Evolutionary conservation across 2,797 vertebrate genomes (phyloP).

Genomic region (Naso thynnoides): DNA sequence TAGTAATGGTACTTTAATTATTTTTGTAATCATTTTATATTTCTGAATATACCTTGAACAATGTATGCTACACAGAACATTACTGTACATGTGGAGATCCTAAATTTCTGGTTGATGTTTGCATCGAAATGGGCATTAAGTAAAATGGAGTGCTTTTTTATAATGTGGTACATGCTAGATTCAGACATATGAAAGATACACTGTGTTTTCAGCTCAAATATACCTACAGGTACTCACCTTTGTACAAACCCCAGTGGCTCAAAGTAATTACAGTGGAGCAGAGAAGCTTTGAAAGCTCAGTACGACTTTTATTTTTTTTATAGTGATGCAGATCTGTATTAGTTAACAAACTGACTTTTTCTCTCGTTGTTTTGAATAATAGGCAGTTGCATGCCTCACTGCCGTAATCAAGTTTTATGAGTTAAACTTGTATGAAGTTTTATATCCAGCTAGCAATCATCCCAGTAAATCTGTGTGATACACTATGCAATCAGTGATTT

Average conservation of each 20-base stretch:
- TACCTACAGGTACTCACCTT: conserved; percentile 13
- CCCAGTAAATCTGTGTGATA: conserved; percentile 1
- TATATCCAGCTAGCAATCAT: conserved; percentile 11
- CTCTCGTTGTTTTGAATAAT: not conserved
- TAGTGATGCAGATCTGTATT: not conserved
- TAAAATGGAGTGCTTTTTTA: conserved; percentile 7
- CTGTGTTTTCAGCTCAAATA: conserved; percentile 11
- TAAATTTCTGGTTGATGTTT: not conserved
- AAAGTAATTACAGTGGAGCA: not conserved
- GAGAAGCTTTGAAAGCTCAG: not conserved
- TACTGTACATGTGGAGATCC: no score
- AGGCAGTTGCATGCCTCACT: not conserved
- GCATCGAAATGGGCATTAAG: conserved; percentile 28
- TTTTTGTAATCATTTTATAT: conserved; percentile 50
- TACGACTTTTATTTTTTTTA: not conserved
- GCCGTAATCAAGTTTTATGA: conserved; percentile 15
- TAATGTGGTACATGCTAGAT: conserved; percentile 8
- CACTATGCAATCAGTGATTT: not conserved
- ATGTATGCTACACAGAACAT: conserved; percentile 8
- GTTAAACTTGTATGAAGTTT: not conserved
- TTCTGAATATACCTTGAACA: conserved; percentile 47
- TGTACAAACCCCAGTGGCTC: conserved; percentile 5
- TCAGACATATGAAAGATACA: not conserved
- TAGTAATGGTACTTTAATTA: conserved; percentile 45
- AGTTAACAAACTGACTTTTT: conserved; percentile 18